Conservation (phyloP, 2,797 vertebrate genomes). For the Chaetophractus vellerosus region DNA sequence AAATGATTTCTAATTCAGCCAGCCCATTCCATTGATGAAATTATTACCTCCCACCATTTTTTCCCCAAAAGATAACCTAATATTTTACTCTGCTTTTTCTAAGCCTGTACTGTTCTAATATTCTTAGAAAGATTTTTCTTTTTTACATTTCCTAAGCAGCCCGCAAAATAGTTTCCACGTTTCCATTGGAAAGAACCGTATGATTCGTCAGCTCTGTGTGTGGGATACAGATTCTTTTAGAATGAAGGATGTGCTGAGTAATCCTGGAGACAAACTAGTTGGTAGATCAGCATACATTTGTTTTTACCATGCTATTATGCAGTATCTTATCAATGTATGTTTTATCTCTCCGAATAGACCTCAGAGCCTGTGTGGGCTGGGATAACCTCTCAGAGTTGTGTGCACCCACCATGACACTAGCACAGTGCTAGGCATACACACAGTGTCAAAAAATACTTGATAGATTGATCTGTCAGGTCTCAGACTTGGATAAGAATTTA, state of each 20-base stretch:
- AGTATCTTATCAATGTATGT: not conserved
- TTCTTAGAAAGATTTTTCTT: slow-evolving; percentile 11
- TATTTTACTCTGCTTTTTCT: not conserved
- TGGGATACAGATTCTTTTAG: not conserved
- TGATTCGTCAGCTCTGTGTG: not conserved
- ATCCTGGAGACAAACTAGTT: not conserved
- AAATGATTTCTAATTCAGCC: not conserved
- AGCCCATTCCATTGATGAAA: not conserved
- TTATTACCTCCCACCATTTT: not conserved
- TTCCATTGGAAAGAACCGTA: not conserved
- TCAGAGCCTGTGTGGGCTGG: not conserved
- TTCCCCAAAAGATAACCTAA: not conserved
- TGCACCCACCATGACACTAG: not conserved
- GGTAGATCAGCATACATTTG: slow-evolving; percentile 39
- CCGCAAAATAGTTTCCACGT: not conserved
- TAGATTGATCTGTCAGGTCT: slow-evolving; percentile 27
- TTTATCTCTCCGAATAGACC: slow-evolving; percentile 28
- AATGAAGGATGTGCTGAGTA: not conserved
- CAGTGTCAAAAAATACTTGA: slow-evolving; percentile 48
- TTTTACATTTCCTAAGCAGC: slow-evolving; percentile 2
- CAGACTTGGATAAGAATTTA: slow-evolving; percentile 65
- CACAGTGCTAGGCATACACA: not conserved
- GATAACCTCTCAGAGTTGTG: not conserved
- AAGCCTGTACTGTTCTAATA: not conserved
- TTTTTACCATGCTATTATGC: not conserved